Evolutionary conservation across 2,888 invertebrate species (phyloP).

Genomic region (Melanophora roralis): DNA sequence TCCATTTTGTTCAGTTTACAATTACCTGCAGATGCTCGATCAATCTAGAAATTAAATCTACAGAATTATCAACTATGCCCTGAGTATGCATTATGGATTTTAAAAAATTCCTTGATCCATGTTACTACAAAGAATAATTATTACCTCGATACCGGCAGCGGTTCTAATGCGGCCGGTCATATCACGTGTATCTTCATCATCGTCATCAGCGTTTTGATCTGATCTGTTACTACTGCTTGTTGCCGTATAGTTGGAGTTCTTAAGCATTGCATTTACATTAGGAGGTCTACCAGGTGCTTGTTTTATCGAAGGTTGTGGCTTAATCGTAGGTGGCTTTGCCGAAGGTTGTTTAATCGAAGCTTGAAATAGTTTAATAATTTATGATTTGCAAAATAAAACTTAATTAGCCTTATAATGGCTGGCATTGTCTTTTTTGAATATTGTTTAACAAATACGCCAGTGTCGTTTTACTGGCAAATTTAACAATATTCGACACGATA

Average conservation of each 20-base stretch:
- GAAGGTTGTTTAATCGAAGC: constrained; percentile 8
- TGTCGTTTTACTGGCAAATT: too few species aligned
- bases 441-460: too few species aligned
- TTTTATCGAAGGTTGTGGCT: constrained; percentile 2
- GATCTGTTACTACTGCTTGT: constrained; percentile 66
- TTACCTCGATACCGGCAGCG: constrained; percentile 86
- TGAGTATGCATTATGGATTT: too few species aligned
- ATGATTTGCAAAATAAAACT: too few species aligned
- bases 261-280: constrained; percentile 63
- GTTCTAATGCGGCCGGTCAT: constrained; percentile 88
- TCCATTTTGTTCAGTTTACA: constrained; percentile 87
- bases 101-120: too few species aligned
- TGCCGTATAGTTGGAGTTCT: constrained; percentile 66
- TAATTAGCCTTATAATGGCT: too few species aligned
- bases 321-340: not conserved
- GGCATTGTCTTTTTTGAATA: too few species aligned
- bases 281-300: constrained; percentile 48
- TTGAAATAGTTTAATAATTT: too few species aligned
- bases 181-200: constrained; percentile 86
- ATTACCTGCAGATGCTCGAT: constrained; percentile 91
- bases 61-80: too few species aligned
- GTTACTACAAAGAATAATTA: too few species aligned
- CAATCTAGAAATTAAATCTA: constrained; percentile 82
- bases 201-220: constrained; percentile 68
- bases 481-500: too few species aligned